Percentiles rank a stretch among this genome's conserved stretches.
These are phyloP conservation scores for Trissolcus japonicus DNA, from an alignment of 2,888 invertebrate genomes.

Conservation along the genomic window DNA sequence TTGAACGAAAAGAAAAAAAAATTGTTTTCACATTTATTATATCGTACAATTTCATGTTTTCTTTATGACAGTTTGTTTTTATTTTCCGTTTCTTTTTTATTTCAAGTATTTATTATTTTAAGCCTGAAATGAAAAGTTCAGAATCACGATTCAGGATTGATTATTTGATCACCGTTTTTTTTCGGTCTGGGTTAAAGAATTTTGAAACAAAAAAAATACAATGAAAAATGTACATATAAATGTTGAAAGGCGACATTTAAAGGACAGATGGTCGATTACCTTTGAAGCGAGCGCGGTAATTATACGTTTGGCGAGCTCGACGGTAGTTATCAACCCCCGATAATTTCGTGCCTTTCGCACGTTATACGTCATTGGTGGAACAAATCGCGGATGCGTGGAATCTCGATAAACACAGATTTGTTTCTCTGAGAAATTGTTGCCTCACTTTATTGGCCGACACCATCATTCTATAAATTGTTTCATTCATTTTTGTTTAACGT, in stretches of 20 bases:
- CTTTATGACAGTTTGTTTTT: too few species aligned
- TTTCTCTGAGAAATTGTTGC: conserved; percentile 45
- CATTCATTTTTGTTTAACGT: too few species aligned
- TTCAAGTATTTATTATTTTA: too few species aligned
- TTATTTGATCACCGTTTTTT: background rate
- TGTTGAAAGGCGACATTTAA: conserved; percentile 27
- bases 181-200: too few species aligned
- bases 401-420: conserved; percentile 37
- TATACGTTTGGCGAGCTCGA: conserved; percentile 19
- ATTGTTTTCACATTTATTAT: too few species aligned
- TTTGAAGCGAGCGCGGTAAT: conserved; percentile 24
- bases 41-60: too few species aligned
- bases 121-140: too few species aligned
- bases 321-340: conserved; percentile 50
- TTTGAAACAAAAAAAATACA: conserved; percentile 5
- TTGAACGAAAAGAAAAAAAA: conserved; percentile 5
- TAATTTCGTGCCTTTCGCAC: conserved; percentile 50
- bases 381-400: conserved; percentile 26
- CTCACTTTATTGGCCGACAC: conserved; percentile 15
- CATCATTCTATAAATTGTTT: conserved; percentile 21
- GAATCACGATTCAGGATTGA: too few species aligned
- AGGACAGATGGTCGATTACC: conserved; percentile 9
- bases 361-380: conserved; percentile 42
- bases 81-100: too few species aligned
- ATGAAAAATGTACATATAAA: conserved; percentile 11